A percentile compares a stretch with the other conserved stretches of the same genome.
Evolutionary conservation across 2,113 vertebrate genomes (phyloP).

Genomic region (Crypturellus undulatus): DNA sequence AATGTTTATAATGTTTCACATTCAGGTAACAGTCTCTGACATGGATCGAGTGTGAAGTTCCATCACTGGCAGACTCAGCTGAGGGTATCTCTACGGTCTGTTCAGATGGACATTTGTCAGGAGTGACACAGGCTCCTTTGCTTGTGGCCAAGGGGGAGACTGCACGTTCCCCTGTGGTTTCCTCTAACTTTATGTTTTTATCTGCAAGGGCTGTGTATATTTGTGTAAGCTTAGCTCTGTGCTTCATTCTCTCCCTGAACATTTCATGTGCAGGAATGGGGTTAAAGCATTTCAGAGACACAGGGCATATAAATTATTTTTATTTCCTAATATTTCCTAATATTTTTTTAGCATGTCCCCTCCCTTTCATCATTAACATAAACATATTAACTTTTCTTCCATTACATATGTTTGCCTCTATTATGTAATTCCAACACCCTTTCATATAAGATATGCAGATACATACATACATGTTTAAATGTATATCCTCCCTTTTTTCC

Average conservation of each 20-base stretch:
- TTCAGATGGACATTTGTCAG: neutral
- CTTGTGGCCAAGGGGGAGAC: neutral
- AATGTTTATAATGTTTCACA: neutral
- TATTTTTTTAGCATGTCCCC: neutral
- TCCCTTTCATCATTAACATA: neutral
- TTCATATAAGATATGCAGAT: neutral
- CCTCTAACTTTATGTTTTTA: neutral
- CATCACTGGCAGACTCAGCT: neutral
- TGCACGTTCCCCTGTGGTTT: neutral
- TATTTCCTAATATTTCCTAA: neutral
- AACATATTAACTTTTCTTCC: neutral
- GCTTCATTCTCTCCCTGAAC: neutral
- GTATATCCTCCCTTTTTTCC: neutral
- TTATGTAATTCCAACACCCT: neutral
- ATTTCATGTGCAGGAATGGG: neutral
- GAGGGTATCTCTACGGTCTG: neutral
- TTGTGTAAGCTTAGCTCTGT: neutral
- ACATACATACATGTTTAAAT: neutral
- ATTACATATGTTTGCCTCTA: accelerated
- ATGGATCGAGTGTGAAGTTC: neutral
- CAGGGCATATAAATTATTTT: neutral
- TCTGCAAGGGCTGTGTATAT: neutral
- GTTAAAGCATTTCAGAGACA: neutral
- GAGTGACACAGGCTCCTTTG: neutral
- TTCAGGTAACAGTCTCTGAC: neutral